A percentile compares a stretch with the other conserved stretches of the same genome.
These are phyloP conservation scores for Conus betulinus DNA, from an alignment of 1,140 invertebrate genomes.

Conservation along the genomic window DNA sequence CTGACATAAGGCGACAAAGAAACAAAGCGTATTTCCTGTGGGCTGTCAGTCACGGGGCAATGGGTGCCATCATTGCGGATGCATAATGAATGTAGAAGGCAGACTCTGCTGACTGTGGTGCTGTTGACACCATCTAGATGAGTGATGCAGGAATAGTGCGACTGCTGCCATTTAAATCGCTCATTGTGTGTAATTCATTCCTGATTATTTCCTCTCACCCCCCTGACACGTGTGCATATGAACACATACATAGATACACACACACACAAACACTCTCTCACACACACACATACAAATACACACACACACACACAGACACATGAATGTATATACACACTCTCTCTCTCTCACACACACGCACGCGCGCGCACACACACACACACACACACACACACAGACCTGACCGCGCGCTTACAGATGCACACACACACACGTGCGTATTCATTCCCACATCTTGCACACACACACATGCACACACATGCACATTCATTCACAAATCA, in stretches of 20 bases:
- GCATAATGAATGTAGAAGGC: no score
- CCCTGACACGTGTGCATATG: neutral
- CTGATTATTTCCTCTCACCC: no score
- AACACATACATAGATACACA: constrained; percentile 2
- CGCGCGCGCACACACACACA: constrained; percentile 19
- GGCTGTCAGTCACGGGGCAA: no score
- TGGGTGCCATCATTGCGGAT: no score
- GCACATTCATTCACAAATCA: constrained; percentile 2
- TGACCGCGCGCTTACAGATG: constrained; percentile 19
- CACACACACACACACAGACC: constrained; percentile 27
- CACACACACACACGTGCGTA: constrained; percentile 24
- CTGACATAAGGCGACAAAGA: neutral
- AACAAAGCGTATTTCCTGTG: neutral
- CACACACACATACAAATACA: neutral
- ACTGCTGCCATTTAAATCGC: no score
- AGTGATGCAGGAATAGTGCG: no score
- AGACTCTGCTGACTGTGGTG: no score
- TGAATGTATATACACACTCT: neutral
- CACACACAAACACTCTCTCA: constrained; percentile 16
- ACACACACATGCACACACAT: constrained; percentile 13
- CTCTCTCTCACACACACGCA: neutral
- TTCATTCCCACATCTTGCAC: neutral
- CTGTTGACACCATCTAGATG: no score
- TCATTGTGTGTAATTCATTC: no score
- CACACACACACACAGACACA: constrained; percentile 24